These are phyloP conservation scores for Lochmaea capreae DNA, from an alignment of 2,888 invertebrate species.

Conservation along the genomic window DNA sequence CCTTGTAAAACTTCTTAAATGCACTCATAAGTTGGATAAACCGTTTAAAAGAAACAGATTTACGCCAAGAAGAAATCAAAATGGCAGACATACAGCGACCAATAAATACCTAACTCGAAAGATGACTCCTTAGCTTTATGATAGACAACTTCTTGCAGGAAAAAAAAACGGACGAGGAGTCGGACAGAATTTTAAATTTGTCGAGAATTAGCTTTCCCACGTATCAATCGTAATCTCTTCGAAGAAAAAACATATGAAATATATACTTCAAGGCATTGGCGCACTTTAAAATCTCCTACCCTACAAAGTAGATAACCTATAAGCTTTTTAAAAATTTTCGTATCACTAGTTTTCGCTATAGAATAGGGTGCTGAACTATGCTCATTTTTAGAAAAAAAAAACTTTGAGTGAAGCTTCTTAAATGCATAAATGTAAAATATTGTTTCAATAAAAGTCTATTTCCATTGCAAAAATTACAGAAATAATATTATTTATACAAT, in stretches of 20 bases:
- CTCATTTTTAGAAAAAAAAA: too few relatives aligned
- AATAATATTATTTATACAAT: too few relatives aligned
- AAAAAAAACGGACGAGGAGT: slow-evolving; percentile 41
- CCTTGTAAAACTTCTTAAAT: slow-evolving; percentile 21
- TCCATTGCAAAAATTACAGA: too few relatives aligned
- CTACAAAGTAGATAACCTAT: too few relatives aligned
- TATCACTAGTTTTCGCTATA: too few relatives aligned
- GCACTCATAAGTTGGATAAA: slow-evolving; percentile 27
- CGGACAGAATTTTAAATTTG: slow-evolving; percentile 58
- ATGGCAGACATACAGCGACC: slow-evolving; percentile 52
- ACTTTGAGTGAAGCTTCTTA: too few relatives aligned
- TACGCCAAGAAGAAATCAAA: slow-evolving; percentile 49
- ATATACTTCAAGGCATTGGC: slow-evolving; percentile 38
- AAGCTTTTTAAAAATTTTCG: too few relatives aligned
- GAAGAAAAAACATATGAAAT: slow-evolving; percentile 50
- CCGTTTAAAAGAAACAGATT: slow-evolving; percentile 43
- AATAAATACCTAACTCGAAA: slow-evolving; percentile 56
- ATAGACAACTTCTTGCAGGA: slow-evolving; percentile 46
- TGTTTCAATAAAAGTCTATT: too few relatives aligned
- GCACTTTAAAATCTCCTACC: background rate
- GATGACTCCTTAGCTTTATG: slow-evolving; percentile 55
- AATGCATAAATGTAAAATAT: too few relatives aligned
- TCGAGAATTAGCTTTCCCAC: slow-evolving; percentile 59
- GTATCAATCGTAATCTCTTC: slow-evolving; percentile 54
- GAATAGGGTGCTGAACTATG: too few relatives aligned